Percentiles rank a stretch among this genome's conserved stretches.
phyloP scores from a whole-genome alignment of 2,113 vertebrate genomes.

The Sinocyclocheilus grahami region DNA sequence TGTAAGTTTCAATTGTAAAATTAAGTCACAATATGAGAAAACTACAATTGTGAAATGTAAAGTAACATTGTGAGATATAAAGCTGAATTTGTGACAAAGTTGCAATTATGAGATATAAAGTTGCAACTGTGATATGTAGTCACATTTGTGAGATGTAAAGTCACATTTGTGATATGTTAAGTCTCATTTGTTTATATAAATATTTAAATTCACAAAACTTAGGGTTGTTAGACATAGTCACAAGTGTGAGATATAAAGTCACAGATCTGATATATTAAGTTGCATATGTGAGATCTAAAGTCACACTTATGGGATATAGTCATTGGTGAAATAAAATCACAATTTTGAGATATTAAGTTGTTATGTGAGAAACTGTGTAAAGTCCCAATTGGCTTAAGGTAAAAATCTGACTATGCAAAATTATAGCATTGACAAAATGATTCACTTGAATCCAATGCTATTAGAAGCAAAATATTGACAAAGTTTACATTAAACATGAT shows the following conservation, averaged over 20 bases:
- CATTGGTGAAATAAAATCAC: background rate
- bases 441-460: too few species aligned
- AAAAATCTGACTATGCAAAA: too few species aligned
- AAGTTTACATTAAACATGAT: too few species aligned
- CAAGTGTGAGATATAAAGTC: background rate
- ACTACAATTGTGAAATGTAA: background rate
- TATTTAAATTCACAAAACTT: too few species aligned
- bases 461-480: too few species aligned
- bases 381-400: too few species aligned
- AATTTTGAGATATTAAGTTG: background rate
- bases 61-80: background rate
- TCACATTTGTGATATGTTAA: background rate
- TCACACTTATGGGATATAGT: background rate
- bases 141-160: background rate
- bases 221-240: too few species aligned
- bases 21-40: background rate
- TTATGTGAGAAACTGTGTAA: too few species aligned
- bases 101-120: background rate
- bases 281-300: background rate
- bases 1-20: background rate
- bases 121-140: too few species aligned
- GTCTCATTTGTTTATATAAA: background rate
- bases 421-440: too few species aligned
- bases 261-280: background rate
- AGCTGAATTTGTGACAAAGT: too few species aligned